These are phyloP conservation scores for Labeo catla DNA, from an alignment of 2,113 vertebrate genomes.

Conservation along the genomic window DNA sequence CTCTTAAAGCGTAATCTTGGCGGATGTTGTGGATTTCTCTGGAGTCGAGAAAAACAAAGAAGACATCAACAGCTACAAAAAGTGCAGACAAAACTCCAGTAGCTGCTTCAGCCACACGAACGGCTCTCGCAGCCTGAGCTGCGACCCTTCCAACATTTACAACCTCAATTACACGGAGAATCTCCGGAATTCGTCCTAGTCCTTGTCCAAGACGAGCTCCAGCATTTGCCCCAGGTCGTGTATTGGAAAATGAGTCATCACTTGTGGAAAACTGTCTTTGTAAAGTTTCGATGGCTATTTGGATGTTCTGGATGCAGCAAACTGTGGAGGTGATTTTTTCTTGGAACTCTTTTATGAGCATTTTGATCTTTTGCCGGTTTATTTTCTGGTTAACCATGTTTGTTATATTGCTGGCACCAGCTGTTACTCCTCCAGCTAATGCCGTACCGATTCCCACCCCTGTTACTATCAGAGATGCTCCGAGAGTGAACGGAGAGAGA, in stretches of 20 bases:
- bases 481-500: constrained; percentile 57
- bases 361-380: constrained; percentile 50
- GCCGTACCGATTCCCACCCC: constrained; percentile 51
- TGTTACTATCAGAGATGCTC: constrained; percentile 55
- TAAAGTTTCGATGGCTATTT: constrained; percentile 13
- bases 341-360: constrained; percentile 54
- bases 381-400: constrained; percentile 60
- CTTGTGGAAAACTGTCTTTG: background rate
- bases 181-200: constrained; percentile 31
- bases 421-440: constrained; percentile 57
- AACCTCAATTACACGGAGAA: constrained; percentile 31
- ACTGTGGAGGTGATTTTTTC: constrained; percentile 43
- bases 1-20: background rate
- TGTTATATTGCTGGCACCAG: no score
- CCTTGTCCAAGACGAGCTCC: constrained; percentile 3
- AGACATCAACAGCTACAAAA: constrained; percentile 51
- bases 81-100: constrained; percentile 34
- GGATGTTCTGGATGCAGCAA: constrained; percentile 31
- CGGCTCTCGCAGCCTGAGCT: constrained; percentile 36
- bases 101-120: constrained; percentile 21
- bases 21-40: constrained; percentile 56
- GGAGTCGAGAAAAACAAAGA: constrained; percentile 57
- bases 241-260: background rate
- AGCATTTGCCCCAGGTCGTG: background rate
- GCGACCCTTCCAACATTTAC: constrained; percentile 27